Percentiles rank a stretch among this genome's conserved stretches.
Conservation (phyloP, 1,140 invertebrate genomes). For the Heliconius nattereri region DNA sequence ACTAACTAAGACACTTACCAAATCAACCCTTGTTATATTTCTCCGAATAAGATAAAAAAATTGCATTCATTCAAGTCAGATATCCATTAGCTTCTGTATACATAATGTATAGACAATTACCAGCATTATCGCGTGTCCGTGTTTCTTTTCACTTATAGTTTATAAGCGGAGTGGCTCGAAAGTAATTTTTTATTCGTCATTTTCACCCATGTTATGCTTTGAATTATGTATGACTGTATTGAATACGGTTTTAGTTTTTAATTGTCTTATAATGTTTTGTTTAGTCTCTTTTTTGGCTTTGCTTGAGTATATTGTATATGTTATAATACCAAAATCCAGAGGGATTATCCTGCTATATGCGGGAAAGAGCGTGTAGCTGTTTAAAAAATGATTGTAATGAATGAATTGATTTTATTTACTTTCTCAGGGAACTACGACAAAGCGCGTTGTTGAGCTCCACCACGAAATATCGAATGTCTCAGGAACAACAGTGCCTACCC, state of each 20-base stretch:
- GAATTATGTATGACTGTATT: conserved; percentile 52
- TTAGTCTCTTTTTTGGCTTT: not conserved
- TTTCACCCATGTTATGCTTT: conserved; percentile 64
- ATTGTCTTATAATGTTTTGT: conserved; percentile 14
- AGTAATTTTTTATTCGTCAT: conserved; percentile 61
- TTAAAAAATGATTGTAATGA: no score
- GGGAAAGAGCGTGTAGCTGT: no score
- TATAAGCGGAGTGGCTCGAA: conserved; percentile 53
- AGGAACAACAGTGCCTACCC: no score
- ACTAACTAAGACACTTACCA: no score
- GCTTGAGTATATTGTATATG: not conserved
- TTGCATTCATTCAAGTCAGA: not conserved
- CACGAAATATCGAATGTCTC: no score
- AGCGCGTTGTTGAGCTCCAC: no score
- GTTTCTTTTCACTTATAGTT: conserved; percentile 59
- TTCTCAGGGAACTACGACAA: no score
- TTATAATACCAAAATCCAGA: no score
- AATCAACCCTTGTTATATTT: no score
- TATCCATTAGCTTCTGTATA: conserved; percentile 38
- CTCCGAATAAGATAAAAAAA: not conserved
- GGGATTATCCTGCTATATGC: no score
- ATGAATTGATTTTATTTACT: no score
- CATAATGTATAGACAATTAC: conserved; percentile 57
- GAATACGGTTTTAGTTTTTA: conserved; percentile 28
- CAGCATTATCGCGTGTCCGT: conserved; percentile 55